These are phyloP conservation scores for Monopterus albus DNA, from an alignment of 2,113 vertebrate species.

Conservation along the genomic window DNA sequence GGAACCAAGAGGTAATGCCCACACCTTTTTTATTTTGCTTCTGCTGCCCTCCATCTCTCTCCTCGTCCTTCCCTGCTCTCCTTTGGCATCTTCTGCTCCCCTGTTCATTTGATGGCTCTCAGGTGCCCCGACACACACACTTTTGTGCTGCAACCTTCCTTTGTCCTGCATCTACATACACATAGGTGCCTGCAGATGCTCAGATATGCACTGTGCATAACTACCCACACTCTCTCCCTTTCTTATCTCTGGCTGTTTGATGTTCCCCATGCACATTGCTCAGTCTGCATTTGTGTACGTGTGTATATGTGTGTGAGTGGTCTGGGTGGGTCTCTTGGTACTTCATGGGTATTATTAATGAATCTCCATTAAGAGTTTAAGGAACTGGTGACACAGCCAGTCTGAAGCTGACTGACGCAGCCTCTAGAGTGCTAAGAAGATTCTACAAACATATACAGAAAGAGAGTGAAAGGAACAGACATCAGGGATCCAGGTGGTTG, in stretches of 20 bases:
- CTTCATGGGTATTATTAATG: conserved; percentile 55
- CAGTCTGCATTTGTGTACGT: conserved; percentile 58
- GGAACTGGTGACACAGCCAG: conserved; percentile 26
- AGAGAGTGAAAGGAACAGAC: conserved; percentile 10
- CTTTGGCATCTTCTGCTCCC: conserved; percentile 46
- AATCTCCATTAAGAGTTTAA: conserved; percentile 51
- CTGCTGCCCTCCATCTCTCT: conserved; percentile 23
- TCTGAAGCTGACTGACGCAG: conserved; percentile 34
- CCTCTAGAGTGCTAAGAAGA: conserved; percentile 33
- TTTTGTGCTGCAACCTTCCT: conserved; percentile 58
- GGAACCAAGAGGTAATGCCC: conserved; percentile 71
- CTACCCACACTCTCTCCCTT: conserved; percentile 36
- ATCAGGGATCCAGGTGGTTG: conserved; percentile 54
- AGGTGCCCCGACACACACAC: conserved; percentile 22
- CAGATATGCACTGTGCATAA: conserved; percentile 38
- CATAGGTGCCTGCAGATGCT: conserved; percentile 35
- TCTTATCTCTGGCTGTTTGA: conserved; percentile 67
- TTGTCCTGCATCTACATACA: conserved; percentile 47
- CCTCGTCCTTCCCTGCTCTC: conserved; percentile 51
- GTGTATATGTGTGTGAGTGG: conserved; percentile 13
- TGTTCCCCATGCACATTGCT: conserved; percentile 46
- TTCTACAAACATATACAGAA: conserved; percentile 30
- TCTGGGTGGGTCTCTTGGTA: conserved; percentile 24
- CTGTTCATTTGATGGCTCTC: conserved; percentile 39
- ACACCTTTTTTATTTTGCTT: conserved; percentile 27